phyloP scores from a whole-genome alignment of 35 echinoderm and acorn worm species.

The Acanthaster planci region DNA sequence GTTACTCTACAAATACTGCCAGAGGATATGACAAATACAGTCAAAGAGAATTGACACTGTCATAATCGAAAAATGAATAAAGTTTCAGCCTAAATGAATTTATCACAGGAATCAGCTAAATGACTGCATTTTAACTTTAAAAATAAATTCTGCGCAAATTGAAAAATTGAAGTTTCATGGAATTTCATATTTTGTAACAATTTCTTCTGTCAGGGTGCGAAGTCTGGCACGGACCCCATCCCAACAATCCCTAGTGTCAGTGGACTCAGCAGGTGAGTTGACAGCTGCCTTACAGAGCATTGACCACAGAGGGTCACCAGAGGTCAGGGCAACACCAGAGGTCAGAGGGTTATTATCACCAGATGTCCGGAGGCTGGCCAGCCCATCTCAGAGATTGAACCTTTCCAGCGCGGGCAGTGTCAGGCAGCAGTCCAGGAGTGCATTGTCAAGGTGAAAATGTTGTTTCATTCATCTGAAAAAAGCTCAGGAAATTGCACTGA shows the following conservation, averaged over 20 bases:
- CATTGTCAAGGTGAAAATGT: not conserved
- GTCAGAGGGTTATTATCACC: constrained; percentile 23
- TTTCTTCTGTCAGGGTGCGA: constrained; percentile 49
- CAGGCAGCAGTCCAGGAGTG: constrained; percentile 12
- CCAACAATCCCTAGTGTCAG: constrained; percentile 51
- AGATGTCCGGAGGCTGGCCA: constrained; percentile 21
- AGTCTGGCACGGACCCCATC: constrained; percentile 55
- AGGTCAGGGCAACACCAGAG: too few relatives aligned
- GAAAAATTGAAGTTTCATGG: not conserved
- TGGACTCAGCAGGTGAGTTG: constrained; percentile 58
- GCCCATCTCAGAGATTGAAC: not conserved
- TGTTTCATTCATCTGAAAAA: too few relatives aligned
- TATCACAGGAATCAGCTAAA: not conserved
- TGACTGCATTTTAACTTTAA: not conserved
- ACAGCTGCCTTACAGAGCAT: constrained; percentile 38
- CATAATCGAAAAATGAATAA: too few relatives aligned
- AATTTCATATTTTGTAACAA: not conserved
- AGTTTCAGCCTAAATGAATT: too few relatives aligned
- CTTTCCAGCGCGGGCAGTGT: not conserved
- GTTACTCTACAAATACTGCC: too few relatives aligned
- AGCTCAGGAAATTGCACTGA: too few relatives aligned
- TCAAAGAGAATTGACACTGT: too few relatives aligned
- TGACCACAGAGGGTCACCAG: not conserved
- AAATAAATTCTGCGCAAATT: not conserved
- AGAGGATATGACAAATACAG: too few relatives aligned